These are phyloP conservation scores for Heloderma charlesbogerti DNA, from an alignment of 2,113 vertebrate species.

Conservation along the genomic window DNA sequence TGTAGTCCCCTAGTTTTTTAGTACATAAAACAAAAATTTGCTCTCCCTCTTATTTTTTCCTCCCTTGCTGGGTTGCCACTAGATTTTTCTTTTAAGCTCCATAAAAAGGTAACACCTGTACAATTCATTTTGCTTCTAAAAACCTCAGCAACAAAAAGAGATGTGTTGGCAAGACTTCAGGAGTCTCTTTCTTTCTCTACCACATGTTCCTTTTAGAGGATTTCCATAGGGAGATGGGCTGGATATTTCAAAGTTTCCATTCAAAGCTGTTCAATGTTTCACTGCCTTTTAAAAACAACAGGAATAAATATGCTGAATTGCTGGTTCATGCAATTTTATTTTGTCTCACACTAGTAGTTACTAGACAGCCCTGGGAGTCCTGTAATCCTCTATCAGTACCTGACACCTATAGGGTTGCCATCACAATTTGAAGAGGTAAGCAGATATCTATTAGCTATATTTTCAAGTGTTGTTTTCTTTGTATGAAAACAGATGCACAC, in stretches of 20 bases:
- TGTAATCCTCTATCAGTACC: background rate
- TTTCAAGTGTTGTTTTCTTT: background rate
- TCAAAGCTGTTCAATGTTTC: background rate
- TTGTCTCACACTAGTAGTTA: background rate
- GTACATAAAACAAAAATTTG: conserved; percentile 36
- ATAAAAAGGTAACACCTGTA: conserved; percentile 2
- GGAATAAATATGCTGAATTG: background rate
- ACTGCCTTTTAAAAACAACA: conserved; percentile 2
- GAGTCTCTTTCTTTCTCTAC: background rate
- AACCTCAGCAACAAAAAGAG: conserved; percentile 29
- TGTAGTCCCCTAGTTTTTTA: conserved; percentile 38
- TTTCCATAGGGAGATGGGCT: background rate
- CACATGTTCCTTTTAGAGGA: conserved; percentile 24
- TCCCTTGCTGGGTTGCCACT: background rate
- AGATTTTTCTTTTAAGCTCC: background rate
- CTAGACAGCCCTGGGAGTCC: background rate
- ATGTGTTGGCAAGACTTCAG: conserved; percentile 12
- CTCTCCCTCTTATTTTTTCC: conserved; percentile 19
- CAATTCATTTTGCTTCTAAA: conserved; percentile 51
- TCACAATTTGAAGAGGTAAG: background rate
- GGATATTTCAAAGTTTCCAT: background rate
- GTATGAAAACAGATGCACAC: background rate
- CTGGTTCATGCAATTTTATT: background rate
- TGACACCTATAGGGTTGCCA: background rate
- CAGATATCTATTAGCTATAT: background rate